phyloP scores from a whole-genome alignment of 2,888 invertebrate species.

The Rugalucina vietnamica region DNA sequence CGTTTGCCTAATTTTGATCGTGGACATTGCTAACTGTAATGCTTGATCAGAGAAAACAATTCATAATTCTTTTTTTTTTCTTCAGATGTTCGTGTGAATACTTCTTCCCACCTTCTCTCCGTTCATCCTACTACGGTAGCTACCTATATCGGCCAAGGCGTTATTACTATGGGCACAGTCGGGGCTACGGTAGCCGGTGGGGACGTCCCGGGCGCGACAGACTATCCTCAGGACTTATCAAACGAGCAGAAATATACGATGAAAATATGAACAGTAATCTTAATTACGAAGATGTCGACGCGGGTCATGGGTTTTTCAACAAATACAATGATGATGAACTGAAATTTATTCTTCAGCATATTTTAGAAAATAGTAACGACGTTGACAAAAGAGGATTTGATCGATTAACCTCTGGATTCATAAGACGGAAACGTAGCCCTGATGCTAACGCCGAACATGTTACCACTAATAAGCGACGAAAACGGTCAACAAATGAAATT shows the following conservation, averaged over 20 bases:
- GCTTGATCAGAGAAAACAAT: too few species aligned
- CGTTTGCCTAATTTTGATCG: too few species aligned
- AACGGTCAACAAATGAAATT: not conserved
- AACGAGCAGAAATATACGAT: not conserved
- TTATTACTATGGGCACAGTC: not conserved
- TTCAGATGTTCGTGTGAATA: not conserved
- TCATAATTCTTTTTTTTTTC: not conserved
- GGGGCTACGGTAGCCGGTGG: not conserved
- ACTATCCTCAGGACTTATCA: not conserved
- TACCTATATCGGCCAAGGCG: not conserved
- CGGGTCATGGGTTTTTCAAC: not conserved
- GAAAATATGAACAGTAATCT: not conserved
- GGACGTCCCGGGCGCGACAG: not conserved
- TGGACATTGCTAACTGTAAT: too few species aligned
- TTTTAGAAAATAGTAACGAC: not conserved
- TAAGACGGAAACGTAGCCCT: not conserved
- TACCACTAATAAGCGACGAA: not conserved
- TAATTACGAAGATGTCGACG: not conserved
- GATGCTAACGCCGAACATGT: not conserved
- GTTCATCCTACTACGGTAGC: not conserved
- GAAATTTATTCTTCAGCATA: not conserved
- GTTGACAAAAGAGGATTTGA: not conserved
- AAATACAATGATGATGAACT: not conserved
- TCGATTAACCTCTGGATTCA: not conserved
- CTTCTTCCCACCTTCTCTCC: not conserved